phyloP scores from a whole-genome alignment of 2,888 invertebrate species.

The Metellina segmentata region DNA sequence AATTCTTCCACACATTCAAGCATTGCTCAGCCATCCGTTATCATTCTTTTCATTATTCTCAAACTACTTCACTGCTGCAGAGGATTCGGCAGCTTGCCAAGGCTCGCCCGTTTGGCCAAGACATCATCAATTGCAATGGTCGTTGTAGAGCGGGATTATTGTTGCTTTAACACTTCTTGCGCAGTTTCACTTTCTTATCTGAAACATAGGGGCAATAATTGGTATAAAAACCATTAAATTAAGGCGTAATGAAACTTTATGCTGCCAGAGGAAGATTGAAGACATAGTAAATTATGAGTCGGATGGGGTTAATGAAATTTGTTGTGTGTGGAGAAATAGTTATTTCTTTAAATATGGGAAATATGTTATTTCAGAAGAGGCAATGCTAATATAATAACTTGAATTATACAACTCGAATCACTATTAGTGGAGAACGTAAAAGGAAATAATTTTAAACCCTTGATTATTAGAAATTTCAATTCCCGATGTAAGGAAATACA shows the following conservation, averaged over 20 bases:
- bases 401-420: too few species aligned
- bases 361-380: background rate
- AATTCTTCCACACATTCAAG: conserved; percentile 37
- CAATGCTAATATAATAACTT: too few species aligned
- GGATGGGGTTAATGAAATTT: background rate
- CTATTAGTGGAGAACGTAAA: too few species aligned
- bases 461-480: too few species aligned
- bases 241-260: background rate
- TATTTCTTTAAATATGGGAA: background rate
- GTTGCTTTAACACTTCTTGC: conserved; percentile 15
- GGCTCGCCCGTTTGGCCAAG: background rate
- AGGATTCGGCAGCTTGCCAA: conserved; percentile 52
- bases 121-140: conserved; percentile 32
- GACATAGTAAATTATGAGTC: background rate
- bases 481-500: too few species aligned
- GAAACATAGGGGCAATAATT: background rate
- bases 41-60: conserved; percentile 35
- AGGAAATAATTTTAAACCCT: too few species aligned
- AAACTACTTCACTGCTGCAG: conserved; percentile 6
- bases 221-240: background rate
- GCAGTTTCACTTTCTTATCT: background rate
- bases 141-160: conserved; percentile 12
- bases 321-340: background rate
- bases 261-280: background rate
- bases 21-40: conserved; percentile 29